Evolutionary conservation across 2,797 vertebrate species (phyloP).

Genomic region (Chelon auratus): DNA sequence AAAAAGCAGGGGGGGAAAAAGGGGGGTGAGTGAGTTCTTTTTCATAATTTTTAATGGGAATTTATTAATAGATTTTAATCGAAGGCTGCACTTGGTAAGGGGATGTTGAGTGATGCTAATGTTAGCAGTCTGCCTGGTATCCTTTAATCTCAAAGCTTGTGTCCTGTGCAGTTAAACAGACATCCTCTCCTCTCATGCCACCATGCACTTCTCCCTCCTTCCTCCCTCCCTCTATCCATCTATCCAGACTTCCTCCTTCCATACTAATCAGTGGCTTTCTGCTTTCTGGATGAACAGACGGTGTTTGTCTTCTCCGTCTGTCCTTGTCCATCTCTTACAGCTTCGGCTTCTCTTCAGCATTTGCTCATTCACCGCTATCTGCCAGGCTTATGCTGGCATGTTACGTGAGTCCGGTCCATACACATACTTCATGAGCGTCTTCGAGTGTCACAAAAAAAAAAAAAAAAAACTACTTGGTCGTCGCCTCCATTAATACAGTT

Average conservation of each 20-base stretch:
- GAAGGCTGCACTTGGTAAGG: slow-evolving; percentile 40
- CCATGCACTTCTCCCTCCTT: slow-evolving; percentile 11
- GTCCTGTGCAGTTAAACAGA: slow-evolving; percentile 17
- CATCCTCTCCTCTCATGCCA: neutral
- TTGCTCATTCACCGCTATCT: slow-evolving; percentile 10
- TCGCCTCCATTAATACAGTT: slow-evolving; percentile 18
- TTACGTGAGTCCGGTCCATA: neutral
- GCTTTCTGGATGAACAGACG: slow-evolving; percentile 56
- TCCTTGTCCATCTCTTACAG: slow-evolving; percentile 33
- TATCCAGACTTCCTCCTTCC: slow-evolving; percentile 27
- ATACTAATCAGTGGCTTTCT: slow-evolving; percentile 66
- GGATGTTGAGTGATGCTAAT: slow-evolving; percentile 62
- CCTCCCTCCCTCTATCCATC: neutral
- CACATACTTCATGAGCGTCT: neutral
- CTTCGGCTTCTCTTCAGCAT: slow-evolving; percentile 1
- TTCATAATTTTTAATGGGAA: slow-evolving; percentile 76
- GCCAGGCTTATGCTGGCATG: slow-evolving; percentile 4
- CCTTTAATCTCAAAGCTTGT: slow-evolving; percentile 20
- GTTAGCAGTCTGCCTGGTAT: slow-evolving; percentile 38
- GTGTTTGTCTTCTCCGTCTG: slow-evolving; percentile 62
- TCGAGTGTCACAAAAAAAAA: neutral
- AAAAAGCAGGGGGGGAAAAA: neutral
- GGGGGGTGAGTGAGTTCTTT: slow-evolving; percentile 25
- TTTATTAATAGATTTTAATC: slow-evolving; percentile 74
- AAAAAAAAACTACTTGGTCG: neutral